phyloP scores from a whole-genome alignment of 2,888 invertebrate species.

The Prenolepis imparis region DNA sequence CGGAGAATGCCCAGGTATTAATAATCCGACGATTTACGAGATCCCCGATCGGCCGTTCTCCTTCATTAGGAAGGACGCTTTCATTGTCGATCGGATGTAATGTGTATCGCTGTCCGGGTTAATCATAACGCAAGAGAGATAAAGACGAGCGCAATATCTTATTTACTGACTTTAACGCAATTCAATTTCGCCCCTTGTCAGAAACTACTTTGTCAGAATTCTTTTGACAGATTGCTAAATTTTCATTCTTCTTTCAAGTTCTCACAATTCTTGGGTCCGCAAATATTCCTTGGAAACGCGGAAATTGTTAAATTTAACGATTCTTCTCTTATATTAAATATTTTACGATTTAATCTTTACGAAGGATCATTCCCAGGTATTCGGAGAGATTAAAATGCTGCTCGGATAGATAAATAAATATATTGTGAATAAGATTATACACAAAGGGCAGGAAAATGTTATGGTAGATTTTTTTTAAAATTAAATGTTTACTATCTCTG shows the following conservation, averaged over 20 bases:
- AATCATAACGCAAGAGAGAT: conserved; percentile 17
- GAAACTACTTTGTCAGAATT: background rate
- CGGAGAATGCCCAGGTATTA: conserved; percentile 74
- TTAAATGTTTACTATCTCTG: too few relatives aligned
- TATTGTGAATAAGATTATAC: background rate
- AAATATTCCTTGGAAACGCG: background rate
- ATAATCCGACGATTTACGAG: conserved; percentile 77
- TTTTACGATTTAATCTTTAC: background rate
- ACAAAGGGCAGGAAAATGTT: background rate
- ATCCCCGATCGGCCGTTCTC: conserved; percentile 63
- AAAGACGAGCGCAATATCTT: background rate
- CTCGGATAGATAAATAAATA: background rate
- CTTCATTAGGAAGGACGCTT: conserved; percentile 71
- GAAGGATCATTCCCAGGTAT: background rate
- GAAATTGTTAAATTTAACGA: background rate
- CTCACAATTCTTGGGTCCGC: background rate
- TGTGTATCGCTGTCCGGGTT: conserved; percentile 29
- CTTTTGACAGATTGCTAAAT: background rate
- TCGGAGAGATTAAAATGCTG: background rate
- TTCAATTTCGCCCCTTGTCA: background rate
- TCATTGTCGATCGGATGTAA: conserved; percentile 68
- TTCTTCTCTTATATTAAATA: background rate
- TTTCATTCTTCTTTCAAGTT: background rate
- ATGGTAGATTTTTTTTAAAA: too few relatives aligned
- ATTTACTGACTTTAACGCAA: conserved; percentile 11